These are phyloP conservation scores for Habroteleia sp. DNA, from an alignment of 2,888 invertebrate genomes.

Conservation along the genomic window DNA sequence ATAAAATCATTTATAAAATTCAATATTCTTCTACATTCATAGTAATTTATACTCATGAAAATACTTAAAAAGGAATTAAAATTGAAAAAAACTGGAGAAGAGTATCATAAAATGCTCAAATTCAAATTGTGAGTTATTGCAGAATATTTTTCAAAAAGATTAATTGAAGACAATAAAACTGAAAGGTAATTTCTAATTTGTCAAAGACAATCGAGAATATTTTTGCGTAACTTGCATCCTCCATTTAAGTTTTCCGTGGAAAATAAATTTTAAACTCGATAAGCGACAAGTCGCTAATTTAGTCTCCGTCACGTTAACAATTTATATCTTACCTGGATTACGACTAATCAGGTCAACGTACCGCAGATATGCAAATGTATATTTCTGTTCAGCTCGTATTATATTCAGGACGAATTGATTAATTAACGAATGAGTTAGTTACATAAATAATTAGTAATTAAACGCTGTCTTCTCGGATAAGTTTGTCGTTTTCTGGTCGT, in stretches of 20 bases:
- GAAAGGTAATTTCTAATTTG: background rate
- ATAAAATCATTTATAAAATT: too few species aligned
- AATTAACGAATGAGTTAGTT: constrained; percentile 25
- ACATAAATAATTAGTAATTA: constrained; percentile 20
- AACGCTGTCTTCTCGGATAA: background rate
- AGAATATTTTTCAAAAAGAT: too few species aligned
- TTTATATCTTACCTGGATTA: constrained; percentile 16
- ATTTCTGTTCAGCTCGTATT: constrained; percentile 12
- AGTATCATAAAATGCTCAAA: too few species aligned
- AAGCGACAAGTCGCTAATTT: constrained; percentile 20
- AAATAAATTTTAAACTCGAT: background rate
- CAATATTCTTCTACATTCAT: too few species aligned
- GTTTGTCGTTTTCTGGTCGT: background rate
- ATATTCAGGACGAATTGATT: constrained; percentile 3
- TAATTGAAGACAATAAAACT: too few species aligned
- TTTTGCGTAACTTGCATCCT: too few species aligned
- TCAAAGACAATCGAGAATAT: background rate
- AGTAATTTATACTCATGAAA: too few species aligned
- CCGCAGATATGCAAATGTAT: constrained; percentile 27
- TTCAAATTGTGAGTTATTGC: too few species aligned
- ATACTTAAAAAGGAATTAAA: too few species aligned
- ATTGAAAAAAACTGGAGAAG: too few species aligned
- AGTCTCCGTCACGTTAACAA: constrained; percentile 10
- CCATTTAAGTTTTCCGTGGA: background rate
- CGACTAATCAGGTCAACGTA: constrained; percentile 30